A percentile compares a stretch with the other conserved stretches of the same genome.
Evolutionary conservation across 2,888 invertebrate species (phyloP).

Genomic region (Meliscaeva auricollis): DNA sequence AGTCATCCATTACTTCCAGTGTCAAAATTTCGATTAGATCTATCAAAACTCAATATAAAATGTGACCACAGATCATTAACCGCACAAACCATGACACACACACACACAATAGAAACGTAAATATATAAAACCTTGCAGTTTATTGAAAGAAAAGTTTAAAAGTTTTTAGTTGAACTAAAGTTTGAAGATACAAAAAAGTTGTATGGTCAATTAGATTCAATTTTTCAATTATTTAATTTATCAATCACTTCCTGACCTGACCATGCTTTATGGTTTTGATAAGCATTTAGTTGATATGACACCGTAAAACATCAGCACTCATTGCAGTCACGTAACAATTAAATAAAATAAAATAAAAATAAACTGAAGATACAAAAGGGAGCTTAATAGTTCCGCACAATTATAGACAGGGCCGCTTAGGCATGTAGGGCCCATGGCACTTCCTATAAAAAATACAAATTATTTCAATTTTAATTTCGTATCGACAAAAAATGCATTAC

Average conservation of each 20-base stretch:
- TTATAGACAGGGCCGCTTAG: background rate
- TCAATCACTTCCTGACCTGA: conserved; percentile 65
- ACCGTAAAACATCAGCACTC: conserved; percentile 5
- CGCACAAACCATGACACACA: conserved; percentile 35
- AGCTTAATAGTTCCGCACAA: too few relatives aligned
- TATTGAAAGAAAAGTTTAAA: conserved; percentile 1
- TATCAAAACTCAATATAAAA: background rate
- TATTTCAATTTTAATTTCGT: too few relatives aligned
- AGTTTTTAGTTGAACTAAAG: background rate
- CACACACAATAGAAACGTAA: background rate
- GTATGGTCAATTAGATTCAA: conserved; percentile 56
- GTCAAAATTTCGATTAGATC: conserved; percentile 64
- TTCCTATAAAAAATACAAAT: too few relatives aligned
- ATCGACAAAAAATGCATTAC: too few relatives aligned
- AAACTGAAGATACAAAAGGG: too few relatives aligned
- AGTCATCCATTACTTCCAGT: conserved; percentile 63
- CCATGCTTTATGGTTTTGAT: background rate
- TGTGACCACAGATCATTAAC: conserved; percentile 51
- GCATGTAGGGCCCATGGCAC: too few relatives aligned
- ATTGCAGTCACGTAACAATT: conserved; percentile 14
- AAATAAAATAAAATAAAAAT: background rate
- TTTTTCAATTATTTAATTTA: conserved; percentile 60
- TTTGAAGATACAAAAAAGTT: background rate
- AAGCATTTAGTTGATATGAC: background rate
- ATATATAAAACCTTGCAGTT: background rate